Conservation (phyloP, 2,113 vertebrate genomes). For the Probosciger aterrimus region DNA sequence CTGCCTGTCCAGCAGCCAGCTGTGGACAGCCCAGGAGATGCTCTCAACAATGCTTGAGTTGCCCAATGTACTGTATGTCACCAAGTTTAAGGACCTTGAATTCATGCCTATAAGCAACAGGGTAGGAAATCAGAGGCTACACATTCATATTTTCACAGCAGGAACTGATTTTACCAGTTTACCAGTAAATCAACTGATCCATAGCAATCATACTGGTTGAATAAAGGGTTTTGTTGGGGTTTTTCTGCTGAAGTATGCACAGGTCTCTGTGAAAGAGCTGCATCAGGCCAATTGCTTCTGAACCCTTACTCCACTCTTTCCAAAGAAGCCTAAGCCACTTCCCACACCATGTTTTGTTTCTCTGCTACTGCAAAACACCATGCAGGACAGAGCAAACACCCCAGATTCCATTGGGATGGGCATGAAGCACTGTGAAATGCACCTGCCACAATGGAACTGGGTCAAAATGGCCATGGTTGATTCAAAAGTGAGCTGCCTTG, state of each 20-base stretch:
- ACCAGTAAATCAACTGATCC: not conserved
- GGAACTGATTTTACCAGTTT: not conserved
- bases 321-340: not conserved
- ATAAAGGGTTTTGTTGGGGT: not conserved
- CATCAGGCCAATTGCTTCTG: not conserved
- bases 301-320: not conserved
- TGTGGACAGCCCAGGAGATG: not conserved
- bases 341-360: not conserved
- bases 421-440: not conserved
- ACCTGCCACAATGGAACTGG: not conserved
- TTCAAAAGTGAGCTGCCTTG: not conserved
- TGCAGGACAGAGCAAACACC: not conserved
- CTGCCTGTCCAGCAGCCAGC: not conserved
- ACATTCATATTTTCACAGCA: not conserved
- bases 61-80: not conserved
- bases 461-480: fast-evolving
- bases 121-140: not conserved
- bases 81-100: not conserved
- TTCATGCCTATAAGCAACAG: not conserved
- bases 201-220: not conserved
- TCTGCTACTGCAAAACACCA: not conserved
- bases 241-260: not conserved
- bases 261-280: not conserved
- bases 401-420: not conserved
- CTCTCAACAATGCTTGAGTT: not conserved